phyloP scores from a whole-genome alignment of 2,797 vertebrate species.

The Acomys russatus region DNA sequence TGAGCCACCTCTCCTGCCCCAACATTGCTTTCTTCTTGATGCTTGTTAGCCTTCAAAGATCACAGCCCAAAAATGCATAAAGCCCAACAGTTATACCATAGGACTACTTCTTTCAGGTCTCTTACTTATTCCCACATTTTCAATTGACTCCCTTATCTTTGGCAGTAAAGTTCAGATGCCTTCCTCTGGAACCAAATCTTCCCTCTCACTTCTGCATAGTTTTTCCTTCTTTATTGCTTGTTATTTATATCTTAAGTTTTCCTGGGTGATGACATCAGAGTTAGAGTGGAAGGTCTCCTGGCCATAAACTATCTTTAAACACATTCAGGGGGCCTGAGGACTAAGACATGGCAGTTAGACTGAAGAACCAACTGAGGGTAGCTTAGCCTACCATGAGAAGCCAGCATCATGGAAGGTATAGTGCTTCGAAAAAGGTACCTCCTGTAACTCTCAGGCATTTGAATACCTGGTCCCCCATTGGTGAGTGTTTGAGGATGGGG shows the following conservation, averaged over 20 bases:
- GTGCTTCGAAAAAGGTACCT: background rate
- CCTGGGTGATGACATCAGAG: conserved; percentile 29
- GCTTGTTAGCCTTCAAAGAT: conserved; percentile 37
- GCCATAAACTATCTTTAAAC: conserved; percentile 56
- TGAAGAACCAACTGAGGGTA: conserved; percentile 37
- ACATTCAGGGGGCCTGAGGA: conserved; percentile 8
- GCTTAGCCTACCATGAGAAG: conserved; percentile 13
- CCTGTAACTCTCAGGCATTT: background rate
- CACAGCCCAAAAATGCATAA: background rate
- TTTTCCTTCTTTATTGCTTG: conserved; percentile 26
- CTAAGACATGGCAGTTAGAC: background rate
- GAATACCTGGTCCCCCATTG: background rate
- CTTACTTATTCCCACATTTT: conserved; percentile 41
- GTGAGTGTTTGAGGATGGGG: background rate
- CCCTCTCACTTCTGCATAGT: conserved; percentile 26
- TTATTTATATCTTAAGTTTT: conserved; percentile 63
- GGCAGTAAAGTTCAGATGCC: conserved; percentile 55
- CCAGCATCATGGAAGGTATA: background rate
- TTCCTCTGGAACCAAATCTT: conserved; percentile 33
- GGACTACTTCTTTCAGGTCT: background rate
- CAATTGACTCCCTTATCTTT: conserved; percentile 39
- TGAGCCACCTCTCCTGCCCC: background rate
- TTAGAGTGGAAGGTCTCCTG: conserved; percentile 47
- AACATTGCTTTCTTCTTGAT: background rate
- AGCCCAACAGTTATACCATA: background rate